These are phyloP conservation scores for Malaclemys terrapin DNA, from an alignment of 2,113 vertebrate species.

Conservation along the genomic window DNA sequence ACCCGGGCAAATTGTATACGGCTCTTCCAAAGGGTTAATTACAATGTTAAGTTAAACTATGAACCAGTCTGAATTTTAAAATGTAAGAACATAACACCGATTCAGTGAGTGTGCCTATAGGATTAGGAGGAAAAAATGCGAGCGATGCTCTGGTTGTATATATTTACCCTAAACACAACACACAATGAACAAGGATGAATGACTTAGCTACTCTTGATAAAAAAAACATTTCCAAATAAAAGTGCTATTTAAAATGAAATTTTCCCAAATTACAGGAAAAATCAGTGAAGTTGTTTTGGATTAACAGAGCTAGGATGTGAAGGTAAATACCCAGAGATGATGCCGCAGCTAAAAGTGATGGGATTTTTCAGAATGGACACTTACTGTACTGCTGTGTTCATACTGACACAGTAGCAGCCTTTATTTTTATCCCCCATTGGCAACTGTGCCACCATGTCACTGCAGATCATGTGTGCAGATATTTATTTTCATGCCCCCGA, in stretches of 20 bases:
- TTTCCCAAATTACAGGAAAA: slow-evolving; percentile 7
- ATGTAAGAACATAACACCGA: neutral
- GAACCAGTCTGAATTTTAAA: neutral
- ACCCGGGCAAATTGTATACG: neutral
- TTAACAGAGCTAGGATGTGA: neutral
- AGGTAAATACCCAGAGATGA: neutral
- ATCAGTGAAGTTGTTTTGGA: neutral
- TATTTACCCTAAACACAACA: neutral
- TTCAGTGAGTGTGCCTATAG: neutral
- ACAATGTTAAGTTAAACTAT: neutral
- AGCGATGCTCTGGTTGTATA: too few relatives aligned
- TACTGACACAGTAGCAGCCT: neutral
- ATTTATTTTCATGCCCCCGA: slow-evolving; percentile 31
- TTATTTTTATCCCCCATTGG: slow-evolving; percentile 3
- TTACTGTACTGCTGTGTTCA: neutral
- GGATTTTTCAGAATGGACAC: slow-evolving; percentile 29
- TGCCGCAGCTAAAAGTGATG: neutral
- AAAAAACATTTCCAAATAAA: neutral
- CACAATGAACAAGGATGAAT: neutral
- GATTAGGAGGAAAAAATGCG: neutral
- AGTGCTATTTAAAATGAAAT: neutral
- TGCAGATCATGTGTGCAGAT: slow-evolving; percentile 26
- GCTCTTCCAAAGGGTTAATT: neutral
- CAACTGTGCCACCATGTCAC: slow-evolving; percentile 11
- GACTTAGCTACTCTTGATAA: neutral